phyloP scores from a whole-genome alignment of 2,888 invertebrate genomes.

The Euclidia mi region DNA sequence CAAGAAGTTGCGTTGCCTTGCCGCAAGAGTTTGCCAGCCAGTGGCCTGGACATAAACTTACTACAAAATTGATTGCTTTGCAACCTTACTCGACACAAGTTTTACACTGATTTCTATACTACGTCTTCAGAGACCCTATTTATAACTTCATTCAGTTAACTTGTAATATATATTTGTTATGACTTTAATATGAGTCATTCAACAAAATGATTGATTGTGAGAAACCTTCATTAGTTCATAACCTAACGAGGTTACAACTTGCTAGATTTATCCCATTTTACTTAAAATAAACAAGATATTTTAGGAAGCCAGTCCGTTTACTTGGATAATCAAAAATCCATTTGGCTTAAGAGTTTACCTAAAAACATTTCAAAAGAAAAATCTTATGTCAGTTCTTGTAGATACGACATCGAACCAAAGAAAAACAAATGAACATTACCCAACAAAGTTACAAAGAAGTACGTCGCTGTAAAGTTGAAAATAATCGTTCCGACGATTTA shows the following conservation, averaged over 20 bases:
- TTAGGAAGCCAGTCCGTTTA: neutral
- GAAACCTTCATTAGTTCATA: too few relatives aligned
- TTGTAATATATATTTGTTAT: constrained; percentile 16
- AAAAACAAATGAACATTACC: constrained; percentile 1
- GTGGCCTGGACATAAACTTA: constrained; percentile 61
- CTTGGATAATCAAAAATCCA: neutral
- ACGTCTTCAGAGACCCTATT: constrained; percentile 38
- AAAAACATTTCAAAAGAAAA: constrained; percentile 21
- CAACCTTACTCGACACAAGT: constrained; percentile 66
- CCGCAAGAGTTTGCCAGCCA: constrained; percentile 59
- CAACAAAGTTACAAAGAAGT: constrained; percentile 16
- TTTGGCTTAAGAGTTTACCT: constrained; percentile 32
- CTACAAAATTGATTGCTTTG: constrained; percentile 72
- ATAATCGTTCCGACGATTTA: constrained; percentile 41
- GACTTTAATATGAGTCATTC: constrained; percentile 8
- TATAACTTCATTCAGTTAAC: constrained; percentile 30
- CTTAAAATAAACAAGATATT: too few relatives aligned
- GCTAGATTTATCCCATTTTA: too few relatives aligned
- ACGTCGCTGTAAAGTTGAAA: constrained; percentile 34
- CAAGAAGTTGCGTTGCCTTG: too few relatives aligned
- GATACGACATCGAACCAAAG: neutral
- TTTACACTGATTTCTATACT: constrained; percentile 62
- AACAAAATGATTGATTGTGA: neutral
- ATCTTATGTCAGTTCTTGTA: neutral
- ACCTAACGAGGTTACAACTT: too few relatives aligned